Conservation (phyloP, 2,113 vertebrate species). For the Myotis davidii region DNA sequence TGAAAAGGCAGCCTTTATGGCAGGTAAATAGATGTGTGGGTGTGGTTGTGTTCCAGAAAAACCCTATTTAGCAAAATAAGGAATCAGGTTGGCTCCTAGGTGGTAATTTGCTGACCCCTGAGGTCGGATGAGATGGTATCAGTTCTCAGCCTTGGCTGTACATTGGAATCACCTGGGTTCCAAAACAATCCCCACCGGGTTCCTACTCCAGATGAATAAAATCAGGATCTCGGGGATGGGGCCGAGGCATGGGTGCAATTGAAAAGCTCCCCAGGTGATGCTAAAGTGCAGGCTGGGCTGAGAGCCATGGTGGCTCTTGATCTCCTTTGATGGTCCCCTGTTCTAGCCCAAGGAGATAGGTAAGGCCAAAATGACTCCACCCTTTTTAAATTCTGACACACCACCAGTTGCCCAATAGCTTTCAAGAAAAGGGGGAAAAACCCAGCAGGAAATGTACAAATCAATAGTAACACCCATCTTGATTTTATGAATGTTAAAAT, state of each 20-base stretch:
- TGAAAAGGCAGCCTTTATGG: background rate
- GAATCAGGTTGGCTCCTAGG: background rate
- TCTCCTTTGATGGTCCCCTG: background rate
- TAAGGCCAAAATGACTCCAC: background rate
- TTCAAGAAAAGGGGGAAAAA: background rate
- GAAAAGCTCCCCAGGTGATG: background rate
- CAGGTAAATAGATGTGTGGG: background rate
- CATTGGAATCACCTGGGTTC: background rate
- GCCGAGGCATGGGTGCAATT: background rate
- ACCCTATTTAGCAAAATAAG: background rate
- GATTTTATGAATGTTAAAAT: background rate
- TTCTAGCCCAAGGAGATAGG: background rate
- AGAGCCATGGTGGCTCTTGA: background rate
- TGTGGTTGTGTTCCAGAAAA: background rate
- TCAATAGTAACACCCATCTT: background rate
- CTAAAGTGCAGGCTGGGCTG: no score
- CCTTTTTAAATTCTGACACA: background rate
- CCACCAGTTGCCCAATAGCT: background rate
- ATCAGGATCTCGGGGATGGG: background rate
- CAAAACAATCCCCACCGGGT: background rate
- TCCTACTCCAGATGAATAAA: background rate
- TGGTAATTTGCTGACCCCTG: background rate
- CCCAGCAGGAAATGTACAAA: background rate
- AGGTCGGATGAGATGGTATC: background rate
- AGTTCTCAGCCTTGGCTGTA: background rate